Base-by-base conservation (phyloP, 2,888 invertebrate species). In the Galerucella nymphaeae region DNA sequence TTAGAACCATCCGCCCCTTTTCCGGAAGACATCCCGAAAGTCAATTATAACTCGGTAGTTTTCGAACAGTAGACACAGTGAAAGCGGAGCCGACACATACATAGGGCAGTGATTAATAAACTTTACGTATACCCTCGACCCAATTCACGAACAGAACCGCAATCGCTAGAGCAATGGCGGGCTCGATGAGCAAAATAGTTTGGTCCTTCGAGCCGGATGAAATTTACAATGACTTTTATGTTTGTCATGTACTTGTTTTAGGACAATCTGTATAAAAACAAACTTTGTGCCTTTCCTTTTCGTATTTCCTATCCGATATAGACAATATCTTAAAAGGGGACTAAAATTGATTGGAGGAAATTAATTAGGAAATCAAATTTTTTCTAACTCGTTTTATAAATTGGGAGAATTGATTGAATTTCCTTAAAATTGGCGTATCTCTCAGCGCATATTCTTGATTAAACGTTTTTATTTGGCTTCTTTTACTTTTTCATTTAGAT, bases 1-100 rank as follows among this genome's bases (percentile, higher is more conserved):
- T 66, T 66, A 58, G 45, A 45, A 45, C 14, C 6, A n/a, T 20
- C 66, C 66, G 45, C 23, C 48, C 59, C 30, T 48, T 48, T 48
- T 45, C n/a, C 48, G 38, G 50, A 67, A 67, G 67, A 67, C 59
- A 67, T 48, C 48, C 59, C 67, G 59, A 61, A 67, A 67, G 67
- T 67, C 67, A 61, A 67, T 67, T 67, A 67, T 67, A 67, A 67
- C 50, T 30, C 59, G 16, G n/a, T 59, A 18, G 61, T 50, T 48
- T 58, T 58, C 18, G 41, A 59, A 48, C 30, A 59, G 61, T 59
- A 58, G 61, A 62, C 61, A 59, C 48, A 16, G 59, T 16, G 50
- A 45, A 62, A 62, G 10, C 61, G 61, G 61, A n/a, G 14, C 59
- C 30, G 53, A 30, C 50, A 14, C 14, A 38, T 13, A n/a, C 13